phyloP scores from a whole-genome alignment of 2,888 invertebrate species.

The Oxycera nigricornis region DNA sequence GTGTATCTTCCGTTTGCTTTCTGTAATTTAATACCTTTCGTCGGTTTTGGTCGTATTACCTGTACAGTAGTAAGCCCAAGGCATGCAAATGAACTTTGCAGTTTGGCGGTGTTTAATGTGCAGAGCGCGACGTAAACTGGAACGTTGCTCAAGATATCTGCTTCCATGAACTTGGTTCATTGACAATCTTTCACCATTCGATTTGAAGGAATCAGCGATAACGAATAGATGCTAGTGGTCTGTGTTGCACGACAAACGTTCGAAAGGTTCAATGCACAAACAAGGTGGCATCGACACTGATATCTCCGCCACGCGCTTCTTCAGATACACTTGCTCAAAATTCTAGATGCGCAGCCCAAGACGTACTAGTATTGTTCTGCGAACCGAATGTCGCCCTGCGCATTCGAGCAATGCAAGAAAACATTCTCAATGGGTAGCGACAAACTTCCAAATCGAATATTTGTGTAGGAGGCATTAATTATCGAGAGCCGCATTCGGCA shows the following conservation, averaged over 20 bases:
- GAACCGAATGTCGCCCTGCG: not conserved
- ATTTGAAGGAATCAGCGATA: no score
- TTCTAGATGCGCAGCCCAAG: no score
- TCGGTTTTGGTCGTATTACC: not conserved
- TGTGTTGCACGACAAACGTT: not conserved
- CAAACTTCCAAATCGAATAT: not conserved
- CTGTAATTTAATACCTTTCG: conserved; percentile 7
- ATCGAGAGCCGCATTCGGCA: not conserved
- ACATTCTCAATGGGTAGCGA: not conserved
- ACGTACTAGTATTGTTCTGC: no score
- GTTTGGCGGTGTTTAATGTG: not conserved
- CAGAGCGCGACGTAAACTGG: no score
- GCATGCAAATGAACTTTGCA: not conserved
- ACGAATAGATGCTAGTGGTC: not conserved
- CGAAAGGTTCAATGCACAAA: no score
- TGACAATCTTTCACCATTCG: no score
- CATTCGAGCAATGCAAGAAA: not conserved
- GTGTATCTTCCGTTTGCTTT: conserved; percentile 9
- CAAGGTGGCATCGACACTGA: no score
- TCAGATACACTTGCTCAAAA: no score
- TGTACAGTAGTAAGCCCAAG: conserved; percentile 1
- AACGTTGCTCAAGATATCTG: no score
- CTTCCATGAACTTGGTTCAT: no score
- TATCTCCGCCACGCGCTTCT: no score
- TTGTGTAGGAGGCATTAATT: not conserved